These are phyloP conservation scores for Oreochromis mossambicus DNA, from an alignment of 2,797 vertebrate genomes.

Conservation along the genomic window DNA sequence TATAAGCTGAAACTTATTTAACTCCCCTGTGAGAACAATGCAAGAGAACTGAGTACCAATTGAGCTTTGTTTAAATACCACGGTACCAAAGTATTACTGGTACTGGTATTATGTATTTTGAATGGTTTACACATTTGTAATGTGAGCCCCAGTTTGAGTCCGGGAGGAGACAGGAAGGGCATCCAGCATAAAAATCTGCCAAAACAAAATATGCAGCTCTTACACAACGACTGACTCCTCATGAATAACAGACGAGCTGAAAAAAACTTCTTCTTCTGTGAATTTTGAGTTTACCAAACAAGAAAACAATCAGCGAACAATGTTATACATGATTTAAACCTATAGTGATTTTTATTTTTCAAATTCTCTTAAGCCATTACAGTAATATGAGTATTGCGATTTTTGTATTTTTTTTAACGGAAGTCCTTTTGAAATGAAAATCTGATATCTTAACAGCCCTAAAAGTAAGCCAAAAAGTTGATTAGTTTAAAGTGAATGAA, in stretches of 20 bases:
- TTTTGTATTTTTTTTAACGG: background rate
- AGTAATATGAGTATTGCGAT: background rate
- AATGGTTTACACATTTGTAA: background rate
- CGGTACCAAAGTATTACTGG: background rate
- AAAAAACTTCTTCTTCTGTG: background rate
- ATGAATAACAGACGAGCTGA: background rate
- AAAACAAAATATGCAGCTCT: background rate
- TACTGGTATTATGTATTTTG: background rate
- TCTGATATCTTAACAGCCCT: background rate
- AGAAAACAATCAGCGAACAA: background rate
- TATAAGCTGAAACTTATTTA: background rate
- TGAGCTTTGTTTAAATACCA: background rate
- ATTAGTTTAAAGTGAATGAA: background rate
- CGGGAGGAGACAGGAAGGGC: background rate
- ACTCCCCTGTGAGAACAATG: background rate
- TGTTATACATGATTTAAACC: background rate
- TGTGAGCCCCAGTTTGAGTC: background rate
- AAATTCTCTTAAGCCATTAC: background rate
- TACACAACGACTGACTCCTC: background rate
- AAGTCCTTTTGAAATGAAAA: background rate
- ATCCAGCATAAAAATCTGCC: background rate
- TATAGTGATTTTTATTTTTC: background rate
- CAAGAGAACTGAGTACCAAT: background rate
- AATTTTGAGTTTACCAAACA: background rate
- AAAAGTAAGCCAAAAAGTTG: background rate